phyloP scores from a whole-genome alignment of 2,888 invertebrate genomes.

The Perizoma affinitatum region DNA sequence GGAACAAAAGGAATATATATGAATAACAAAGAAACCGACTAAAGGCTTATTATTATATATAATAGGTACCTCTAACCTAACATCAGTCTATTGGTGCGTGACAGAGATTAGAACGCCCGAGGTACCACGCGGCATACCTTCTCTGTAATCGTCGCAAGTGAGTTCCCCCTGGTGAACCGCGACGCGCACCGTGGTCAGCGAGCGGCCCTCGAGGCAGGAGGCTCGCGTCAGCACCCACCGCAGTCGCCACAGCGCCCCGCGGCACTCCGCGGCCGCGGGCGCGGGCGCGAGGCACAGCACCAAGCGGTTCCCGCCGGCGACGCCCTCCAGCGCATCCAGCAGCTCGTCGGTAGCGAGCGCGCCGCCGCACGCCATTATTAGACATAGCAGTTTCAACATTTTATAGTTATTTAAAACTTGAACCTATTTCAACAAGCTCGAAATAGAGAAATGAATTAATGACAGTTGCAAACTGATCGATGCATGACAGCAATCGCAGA shows the following conservation, averaged over 20 bases:
- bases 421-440: too few relatives aligned
- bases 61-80: too few relatives aligned
- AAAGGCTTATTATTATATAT: too few relatives aligned
- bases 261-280: constrained; percentile 38
- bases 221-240: constrained; percentile 45
- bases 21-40: too few relatives aligned
- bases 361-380: constrained; percentile 10
- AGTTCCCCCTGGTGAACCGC: constrained; percentile 19
- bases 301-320: constrained; percentile 30
- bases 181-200: constrained; percentile 15
- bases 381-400: constrained; percentile 19
- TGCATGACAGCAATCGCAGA: too few relatives aligned
- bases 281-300: constrained; percentile 36
- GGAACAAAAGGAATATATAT: too few relatives aligned
- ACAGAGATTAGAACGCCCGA: too few relatives aligned
- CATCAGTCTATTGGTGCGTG: too few relatives aligned
- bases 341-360: constrained; percentile 26
- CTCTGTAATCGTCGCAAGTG: constrained; percentile 29
- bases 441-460: background rate
- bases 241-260: constrained; percentile 44
- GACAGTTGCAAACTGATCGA: too few relatives aligned
- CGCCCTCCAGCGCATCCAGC: constrained; percentile 37
- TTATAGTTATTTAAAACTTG: background rate
- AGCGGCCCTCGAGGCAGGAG: constrained; percentile 31
- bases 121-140: constrained; percentile 14